These are phyloP conservation scores for Trichopoda pennipes DNA, from an alignment of 2,888 invertebrate genomes.

Conservation along the genomic window DNA sequence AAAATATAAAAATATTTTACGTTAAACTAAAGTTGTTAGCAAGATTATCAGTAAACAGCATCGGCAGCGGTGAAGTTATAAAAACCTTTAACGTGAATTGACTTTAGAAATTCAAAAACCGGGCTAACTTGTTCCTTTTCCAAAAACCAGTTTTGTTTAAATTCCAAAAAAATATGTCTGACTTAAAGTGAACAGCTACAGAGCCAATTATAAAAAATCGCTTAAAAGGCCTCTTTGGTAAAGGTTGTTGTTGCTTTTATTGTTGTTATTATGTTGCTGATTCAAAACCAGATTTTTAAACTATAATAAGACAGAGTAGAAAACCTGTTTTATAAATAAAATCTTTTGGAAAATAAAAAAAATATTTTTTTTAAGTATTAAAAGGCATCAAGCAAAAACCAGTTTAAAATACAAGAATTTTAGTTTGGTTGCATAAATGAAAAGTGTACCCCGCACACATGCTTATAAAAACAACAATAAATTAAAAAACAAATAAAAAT, in stretches of 20 bases:
- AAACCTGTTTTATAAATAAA: slow-evolving; percentile 53
- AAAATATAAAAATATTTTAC: slow-evolving; percentile 25
- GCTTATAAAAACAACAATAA: not conserved
- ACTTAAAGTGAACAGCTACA: slow-evolving; percentile 5
- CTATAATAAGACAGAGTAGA: slow-evolving; percentile 48
- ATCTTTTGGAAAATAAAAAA: no score
- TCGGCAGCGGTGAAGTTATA: not conserved
- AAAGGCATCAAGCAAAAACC: slow-evolving; percentile 28
- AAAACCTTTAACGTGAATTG: slow-evolving; percentile 26
- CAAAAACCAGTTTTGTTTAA: slow-evolving; percentile 59
- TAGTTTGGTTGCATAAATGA: slow-evolving; percentile 9
- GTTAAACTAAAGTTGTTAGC: slow-evolving; percentile 49
- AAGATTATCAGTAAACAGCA: slow-evolving; percentile 29
- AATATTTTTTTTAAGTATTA: not conserved
- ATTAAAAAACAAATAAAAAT: not conserved
- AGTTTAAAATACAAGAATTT: slow-evolving; percentile 21
- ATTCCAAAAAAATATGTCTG: slow-evolving; percentile 56
- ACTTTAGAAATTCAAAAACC: slow-evolving; percentile 61
- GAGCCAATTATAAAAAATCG: slow-evolving; percentile 17
- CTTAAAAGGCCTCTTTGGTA: slow-evolving; percentile 33
- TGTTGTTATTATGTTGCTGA: slow-evolving; percentile 15
- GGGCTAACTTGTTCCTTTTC: slow-evolving; percentile 64
- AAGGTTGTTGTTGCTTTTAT: slow-evolving; percentile 12
- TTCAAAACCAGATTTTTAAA: slow-evolving; percentile 57
- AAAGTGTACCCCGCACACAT: slow-evolving; percentile 21